Evolutionary conservation across 2,113 vertebrate genomes (phyloP), one percentile per base, ranked within the genome.

Genomic region (Hypanus sabinus): DNA sequence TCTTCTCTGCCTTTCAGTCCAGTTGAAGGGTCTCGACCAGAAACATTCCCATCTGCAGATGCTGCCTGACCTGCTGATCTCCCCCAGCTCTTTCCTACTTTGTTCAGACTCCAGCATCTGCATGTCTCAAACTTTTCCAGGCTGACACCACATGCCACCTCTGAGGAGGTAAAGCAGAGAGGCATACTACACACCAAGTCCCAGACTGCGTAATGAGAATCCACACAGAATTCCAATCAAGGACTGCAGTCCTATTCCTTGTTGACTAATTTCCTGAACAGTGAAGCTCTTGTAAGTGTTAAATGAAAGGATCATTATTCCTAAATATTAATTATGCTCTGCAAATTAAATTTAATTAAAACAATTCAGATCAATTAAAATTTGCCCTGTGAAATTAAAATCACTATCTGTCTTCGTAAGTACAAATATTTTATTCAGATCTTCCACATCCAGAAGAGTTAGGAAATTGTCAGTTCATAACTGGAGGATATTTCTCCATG

Each of bases 331-430:
- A 93, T 93, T 93, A 73, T 71, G 91, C 73, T 93, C 36, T 27
- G 24, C 12, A 73, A 93, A 73, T 93, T 93, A 93, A 93, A 73
- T 73, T 73, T 93, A 93, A 93, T 93, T 93, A 93, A 90, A 90
- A 93, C 70, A 93, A 93, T 93, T 93, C 60, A 90, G 85, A 73
- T 46, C 73, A 38, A 93, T 93, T 93, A 73, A 93, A 73, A 93
- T 93, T 71, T 73, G 57, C 60, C 57, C 38, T 93, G 33, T 55
- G 38, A 22, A 93, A 93, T 93, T 73, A 73, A 27, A 93, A 73
- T 55, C 36, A 73, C 70, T 30, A 93, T 93, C 36, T 73, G 91
- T 71, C 65, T 73, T 10, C 30, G 46, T 55, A 46, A 93, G 27
- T 46, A 36, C 57, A 93, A 93, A 93, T 93, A 93, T 73, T 60